Evolutionary conservation across 1,140 invertebrate species (phyloP).

Genomic region (Papilio dardanus): DNA sequence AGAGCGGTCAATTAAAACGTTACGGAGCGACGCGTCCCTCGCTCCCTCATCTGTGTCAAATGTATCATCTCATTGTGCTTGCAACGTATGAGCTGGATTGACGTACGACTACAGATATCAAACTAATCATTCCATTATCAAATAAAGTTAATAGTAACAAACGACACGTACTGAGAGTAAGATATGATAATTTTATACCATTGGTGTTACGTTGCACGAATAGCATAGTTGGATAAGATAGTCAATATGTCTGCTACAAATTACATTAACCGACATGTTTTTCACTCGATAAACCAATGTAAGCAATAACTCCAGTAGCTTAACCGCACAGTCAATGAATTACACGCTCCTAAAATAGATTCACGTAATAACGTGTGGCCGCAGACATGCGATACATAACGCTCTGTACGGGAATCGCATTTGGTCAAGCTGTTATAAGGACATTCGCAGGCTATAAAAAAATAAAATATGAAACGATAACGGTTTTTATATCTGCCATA

Average conservation of each 20-base stretch:
- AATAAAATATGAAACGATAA: constrained; percentile 26
- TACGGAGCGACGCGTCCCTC: constrained; percentile 39
- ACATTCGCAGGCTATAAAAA: constrained; percentile 9
- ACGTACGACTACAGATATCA: background rate
- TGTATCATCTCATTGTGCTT: constrained; percentile 35
- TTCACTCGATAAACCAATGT: background rate
- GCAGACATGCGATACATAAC: constrained; percentile 16
- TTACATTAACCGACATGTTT: constrained; percentile 10
- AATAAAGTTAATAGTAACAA: background rate
- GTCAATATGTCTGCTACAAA: background rate
- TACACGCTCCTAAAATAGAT: constrained; percentile 27
- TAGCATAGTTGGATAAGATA: background rate
- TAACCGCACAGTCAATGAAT: constrained; percentile 27
- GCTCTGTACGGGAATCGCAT: constrained; percentile 18
- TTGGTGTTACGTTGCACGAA: background rate
- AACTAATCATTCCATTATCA: background rate
- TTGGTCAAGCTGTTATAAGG: constrained; percentile 1
- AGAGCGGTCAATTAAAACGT: constrained; percentile 75
- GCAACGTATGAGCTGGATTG: background rate
- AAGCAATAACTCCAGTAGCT: background rate
- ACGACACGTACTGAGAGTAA: background rate
- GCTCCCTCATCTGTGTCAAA: constrained; percentile 36
- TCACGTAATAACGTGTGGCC: background rate
- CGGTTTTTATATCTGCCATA: constrained; percentile 14
- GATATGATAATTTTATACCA: background rate